Evolutionary conservation across 2,797 vertebrate genomes (phyloP), one percentile per base, ranked within the genome.

Genomic region (Xenentodon cancila): DNA sequence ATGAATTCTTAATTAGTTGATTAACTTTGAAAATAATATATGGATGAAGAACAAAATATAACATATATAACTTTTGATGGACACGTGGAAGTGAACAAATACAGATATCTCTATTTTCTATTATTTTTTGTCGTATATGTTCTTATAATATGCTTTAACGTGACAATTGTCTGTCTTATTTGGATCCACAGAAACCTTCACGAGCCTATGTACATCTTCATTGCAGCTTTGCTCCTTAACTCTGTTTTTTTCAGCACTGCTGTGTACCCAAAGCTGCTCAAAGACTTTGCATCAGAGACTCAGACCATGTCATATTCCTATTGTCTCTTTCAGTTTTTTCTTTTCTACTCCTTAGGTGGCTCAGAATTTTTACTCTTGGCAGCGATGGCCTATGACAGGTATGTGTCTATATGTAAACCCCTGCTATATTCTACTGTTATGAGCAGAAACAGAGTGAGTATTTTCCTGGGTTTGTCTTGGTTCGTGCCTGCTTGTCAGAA

Each of bases 401-500:
- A 45, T 45, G 43, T 45, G 43, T 45, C 43, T 45, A 45, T 45
- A 45, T 45, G 43, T 45, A 45, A 45, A 45, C 43, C 43, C n/a
- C 43, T 45, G 43, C 17, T 16, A 18, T 45, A 45, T n/a, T 16
- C 43, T n/a, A 18, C 43, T 3, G n/a, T 45, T 17, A 45, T 45
- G 43, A 45, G n/a, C 8, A 45, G n/a, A 18, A n/a, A n/a, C 8
- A 45, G 9, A 17, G 18, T 45, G 7, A 45, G 17, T 0, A 18
- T 18, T 45, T 18, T 45, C 17, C n/a, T 45, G 17, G 9, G 7
- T 18, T 2, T 45, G 7, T 43, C 20, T 6, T 81, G 77, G 75
- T 8, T 72, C 56, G 0, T 80, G 0, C 68, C 82, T 49, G 44
- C 45, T 6, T 50, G 22, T 59, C 68, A 77, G 9, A 0, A 56